phyloP scores from a whole-genome alignment of 2,888 invertebrate species.

The Plagiodera versicolora region DNA sequence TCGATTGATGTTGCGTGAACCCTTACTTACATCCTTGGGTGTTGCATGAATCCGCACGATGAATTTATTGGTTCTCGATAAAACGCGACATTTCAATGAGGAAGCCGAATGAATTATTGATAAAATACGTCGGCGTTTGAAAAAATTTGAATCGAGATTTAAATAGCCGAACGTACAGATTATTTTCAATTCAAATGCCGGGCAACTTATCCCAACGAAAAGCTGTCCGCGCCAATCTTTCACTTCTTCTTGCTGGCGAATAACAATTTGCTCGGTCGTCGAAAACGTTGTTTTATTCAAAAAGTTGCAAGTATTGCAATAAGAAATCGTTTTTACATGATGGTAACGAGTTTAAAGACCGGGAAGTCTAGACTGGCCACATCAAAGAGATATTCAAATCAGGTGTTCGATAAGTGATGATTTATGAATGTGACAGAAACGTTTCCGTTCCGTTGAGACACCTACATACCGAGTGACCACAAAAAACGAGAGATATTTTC shows the following conservation, averaged over 20 bases:
- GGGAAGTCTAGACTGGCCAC: slow-evolving; percentile 10
- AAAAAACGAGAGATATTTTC: neutral
- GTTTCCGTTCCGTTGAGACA: neutral
- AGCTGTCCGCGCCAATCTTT: slow-evolving; percentile 12
- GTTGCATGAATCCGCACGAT: too few species aligned
- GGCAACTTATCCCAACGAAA: slow-evolving; percentile 12
- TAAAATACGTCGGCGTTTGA: slow-evolving; percentile 17
- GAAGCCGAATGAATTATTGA: slow-evolving; percentile 12
- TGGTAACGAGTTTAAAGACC: slow-evolving; percentile 21
- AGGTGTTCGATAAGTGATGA: slow-evolving; percentile 4
- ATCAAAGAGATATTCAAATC: slow-evolving; percentile 4
- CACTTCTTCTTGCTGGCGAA: slow-evolving; percentile 17
- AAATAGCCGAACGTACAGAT: slow-evolving; percentile 13
- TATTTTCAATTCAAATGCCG: slow-evolving; percentile 14
- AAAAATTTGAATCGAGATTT: slow-evolving; percentile 15
- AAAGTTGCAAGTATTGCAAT: slow-evolving; percentile 17
- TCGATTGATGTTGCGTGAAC: too few species aligned
- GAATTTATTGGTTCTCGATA: neutral
- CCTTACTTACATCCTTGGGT: too few species aligned
- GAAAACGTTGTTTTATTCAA: slow-evolving; percentile 23
- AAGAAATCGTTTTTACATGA: slow-evolving; percentile 6
- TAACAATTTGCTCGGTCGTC: slow-evolving; percentile 9
- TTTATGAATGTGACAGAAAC: neutral
- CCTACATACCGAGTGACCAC: slow-evolving; percentile 3
- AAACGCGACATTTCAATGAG: neutral